Base-by-base conservation (phyloP, 2,888 invertebrate genomes). In the Epinotia ramella region DNA sequence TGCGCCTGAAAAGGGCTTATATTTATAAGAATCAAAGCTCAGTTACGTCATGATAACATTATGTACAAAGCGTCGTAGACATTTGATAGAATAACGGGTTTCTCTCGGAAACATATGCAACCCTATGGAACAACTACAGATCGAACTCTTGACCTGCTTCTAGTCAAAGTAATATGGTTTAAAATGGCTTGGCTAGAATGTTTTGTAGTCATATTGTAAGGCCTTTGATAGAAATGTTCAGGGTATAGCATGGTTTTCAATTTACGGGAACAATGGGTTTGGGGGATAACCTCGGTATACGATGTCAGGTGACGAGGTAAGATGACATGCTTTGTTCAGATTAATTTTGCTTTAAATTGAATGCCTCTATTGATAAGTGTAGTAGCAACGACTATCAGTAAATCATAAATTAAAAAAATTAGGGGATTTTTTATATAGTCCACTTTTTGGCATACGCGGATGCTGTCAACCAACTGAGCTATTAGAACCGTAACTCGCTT, bases 201-300 rank as follows among this genome's bases (percentile, higher is more conserved):
- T 13, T 13, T 6, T n/a, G n/a, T 57, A 46, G 20, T 56, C 28
- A 72, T 71, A 44, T 53, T 56, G 63, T 72, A 71, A 78, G 73
- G 75, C 72, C 67, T 65, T 62, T 65, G 64, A 69, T 75, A 72
- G 79, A 80, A 81, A 81, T 80, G 78, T 79, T 78, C 77, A 72
- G 77, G 79, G 79, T 83, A 80, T 81, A 80, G 79, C 81, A 82
- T 77, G 85, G 84, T 86, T 85, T 87, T 87, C 85, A 86, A 86
- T 86, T 86, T 84, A 84, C 81, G 78, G 65, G 76, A 82, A 86
- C 86, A 86, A 86, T 81, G 78, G 84, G 79, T 78, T 46, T 65
- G 20, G 59, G 20, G 46, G 71, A 72, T 71, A 71, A 76, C 72
- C 66, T 73, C 62, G 56, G 40, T 67, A 71, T 72, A 67, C 67